Conservation (phyloP, 2,888 invertebrate genomes). For the Protodeltote pygarga region DNA sequence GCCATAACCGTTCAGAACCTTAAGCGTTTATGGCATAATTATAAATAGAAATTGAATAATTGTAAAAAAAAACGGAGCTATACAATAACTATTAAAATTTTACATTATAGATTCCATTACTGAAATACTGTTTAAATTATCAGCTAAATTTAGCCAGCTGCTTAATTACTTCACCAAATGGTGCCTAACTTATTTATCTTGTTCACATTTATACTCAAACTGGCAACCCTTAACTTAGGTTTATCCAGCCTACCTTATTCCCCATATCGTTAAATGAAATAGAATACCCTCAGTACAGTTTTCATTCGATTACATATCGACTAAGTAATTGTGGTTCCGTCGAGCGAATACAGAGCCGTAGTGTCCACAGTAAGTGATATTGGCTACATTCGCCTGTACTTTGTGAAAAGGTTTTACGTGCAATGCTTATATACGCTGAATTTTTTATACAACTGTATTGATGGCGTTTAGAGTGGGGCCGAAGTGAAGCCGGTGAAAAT, state of each 20-base stretch:
- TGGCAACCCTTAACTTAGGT: constrained; percentile 25
- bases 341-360: constrained; percentile 25
- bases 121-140: no score
- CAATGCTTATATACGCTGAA: constrained; percentile 1
- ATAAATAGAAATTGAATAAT: no score
- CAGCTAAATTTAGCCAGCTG: no score
- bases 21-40: no score
- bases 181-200: no score
- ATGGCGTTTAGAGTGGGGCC: constrained; percentile 7
- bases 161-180: no score
- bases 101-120: no score
- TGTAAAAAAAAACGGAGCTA: no score
- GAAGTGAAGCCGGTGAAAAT: no score
- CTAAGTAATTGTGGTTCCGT: constrained; percentile 45
- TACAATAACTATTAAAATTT: no score
- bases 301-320: constrained; percentile 48
- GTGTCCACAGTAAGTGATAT: constrained; percentile 26
- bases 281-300: constrained; percentile 38
- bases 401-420: constrained; percentile 32
- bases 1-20: no score
- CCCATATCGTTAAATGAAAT: constrained; percentile 44
- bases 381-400: constrained; percentile 16
- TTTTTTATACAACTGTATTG: constrained; percentile 13
- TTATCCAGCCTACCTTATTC: constrained; percentile 43
- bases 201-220: constrained; percentile 16